Percentiles rank a stretch among this genome's conserved stretches.
These are phyloP conservation scores for Corythornis cristatus DNA, from an alignment of 2,113 vertebrate species.

Conservation along the genomic window DNA sequence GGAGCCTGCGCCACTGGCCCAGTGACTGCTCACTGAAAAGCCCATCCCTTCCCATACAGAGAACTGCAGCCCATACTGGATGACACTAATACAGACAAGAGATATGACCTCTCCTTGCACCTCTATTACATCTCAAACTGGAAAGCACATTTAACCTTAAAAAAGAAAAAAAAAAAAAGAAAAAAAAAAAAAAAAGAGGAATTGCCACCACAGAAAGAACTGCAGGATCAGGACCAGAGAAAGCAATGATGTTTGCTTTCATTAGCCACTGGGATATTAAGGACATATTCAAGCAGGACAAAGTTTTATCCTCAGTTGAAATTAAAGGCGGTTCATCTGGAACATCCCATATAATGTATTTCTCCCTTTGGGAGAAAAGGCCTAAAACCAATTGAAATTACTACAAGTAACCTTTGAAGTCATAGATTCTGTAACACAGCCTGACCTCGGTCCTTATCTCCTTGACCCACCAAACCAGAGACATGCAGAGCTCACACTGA, in stretches of 20 bases:
- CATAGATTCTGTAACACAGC: not conserved
- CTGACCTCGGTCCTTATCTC: not conserved
- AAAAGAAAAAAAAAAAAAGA: no score
- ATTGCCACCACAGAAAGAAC: not conserved
- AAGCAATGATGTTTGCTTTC: not conserved
- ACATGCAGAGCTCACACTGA: not conserved
- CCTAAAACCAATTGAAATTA: not conserved
- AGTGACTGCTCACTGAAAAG: not conserved
- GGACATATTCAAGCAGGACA: not conserved
- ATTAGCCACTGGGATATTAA: not conserved
- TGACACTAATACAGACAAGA: not conserved
- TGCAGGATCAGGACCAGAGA: not conserved
- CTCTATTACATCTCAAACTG: not conserved
- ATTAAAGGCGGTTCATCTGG: not conserved
- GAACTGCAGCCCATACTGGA: not conserved
- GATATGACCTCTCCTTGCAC: not conserved
- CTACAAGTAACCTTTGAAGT: not conserved
- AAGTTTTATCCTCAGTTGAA: not conserved
- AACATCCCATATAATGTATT: not conserved
- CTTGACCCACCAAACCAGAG: not conserved
- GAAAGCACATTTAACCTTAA: not conserved
- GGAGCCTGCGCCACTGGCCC: not conserved
- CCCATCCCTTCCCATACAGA: not conserved
- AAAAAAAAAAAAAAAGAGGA: not conserved
- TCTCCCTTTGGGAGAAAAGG: not conserved